Percentiles rank a stretch among this genome's conserved stretches.
phyloP scores from a whole-genome alignment of 2,797 vertebrate genomes.

The Psittacula echo region DNA sequence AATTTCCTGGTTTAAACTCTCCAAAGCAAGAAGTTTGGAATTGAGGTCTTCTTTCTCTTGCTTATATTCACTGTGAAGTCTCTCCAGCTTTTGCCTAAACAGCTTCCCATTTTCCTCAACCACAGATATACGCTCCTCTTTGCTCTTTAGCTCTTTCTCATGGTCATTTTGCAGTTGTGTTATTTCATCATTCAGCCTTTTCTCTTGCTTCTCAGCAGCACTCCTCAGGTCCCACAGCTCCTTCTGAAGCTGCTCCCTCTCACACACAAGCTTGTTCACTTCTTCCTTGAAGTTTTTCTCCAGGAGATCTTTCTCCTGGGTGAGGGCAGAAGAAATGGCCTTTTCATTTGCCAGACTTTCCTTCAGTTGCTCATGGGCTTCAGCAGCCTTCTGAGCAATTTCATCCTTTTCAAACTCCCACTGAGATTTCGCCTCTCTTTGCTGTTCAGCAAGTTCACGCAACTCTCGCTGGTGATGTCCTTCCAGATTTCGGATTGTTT shows the following conservation, averaged over 20 bases:
- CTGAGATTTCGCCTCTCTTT: conserved; percentile 75
- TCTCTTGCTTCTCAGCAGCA: conserved; percentile 77
- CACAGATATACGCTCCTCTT: conserved; percentile 65
- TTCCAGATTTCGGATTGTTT: conserved; percentile 78
- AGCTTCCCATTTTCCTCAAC: conserved; percentile 69
- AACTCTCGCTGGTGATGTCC: conserved; percentile 80
- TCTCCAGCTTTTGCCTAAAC: conserved; percentile 73
- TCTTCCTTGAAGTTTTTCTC: conserved; percentile 78
- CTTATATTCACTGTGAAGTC: conserved; percentile 75
- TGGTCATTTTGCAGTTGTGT: conserved; percentile 78
- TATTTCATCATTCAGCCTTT: conserved; percentile 78
- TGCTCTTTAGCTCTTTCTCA: conserved; percentile 74
- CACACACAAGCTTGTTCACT: conserved; percentile 70
- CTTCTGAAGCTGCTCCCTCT: conserved; percentile 81
- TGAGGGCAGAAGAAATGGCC: conserved; percentile 63
- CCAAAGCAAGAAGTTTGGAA: conserved; percentile 65
- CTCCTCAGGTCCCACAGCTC: conserved; percentile 76
- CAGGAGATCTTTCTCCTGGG: conserved; percentile 74
- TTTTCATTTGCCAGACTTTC: conserved; percentile 75
- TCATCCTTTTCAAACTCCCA: conserved; percentile 83
- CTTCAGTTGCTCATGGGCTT: conserved; percentile 71
- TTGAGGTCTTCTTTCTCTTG: conserved; percentile 79
- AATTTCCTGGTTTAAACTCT: conserved; percentile 69
- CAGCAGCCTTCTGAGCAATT: conserved; percentile 74
- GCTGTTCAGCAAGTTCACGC: conserved; percentile 73